Percentiles rank a stretch among this genome's conserved stretches.
Evolutionary conservation across 2,113 vertebrate species (phyloP).

Genomic region (Indicator maculatus): DNA sequence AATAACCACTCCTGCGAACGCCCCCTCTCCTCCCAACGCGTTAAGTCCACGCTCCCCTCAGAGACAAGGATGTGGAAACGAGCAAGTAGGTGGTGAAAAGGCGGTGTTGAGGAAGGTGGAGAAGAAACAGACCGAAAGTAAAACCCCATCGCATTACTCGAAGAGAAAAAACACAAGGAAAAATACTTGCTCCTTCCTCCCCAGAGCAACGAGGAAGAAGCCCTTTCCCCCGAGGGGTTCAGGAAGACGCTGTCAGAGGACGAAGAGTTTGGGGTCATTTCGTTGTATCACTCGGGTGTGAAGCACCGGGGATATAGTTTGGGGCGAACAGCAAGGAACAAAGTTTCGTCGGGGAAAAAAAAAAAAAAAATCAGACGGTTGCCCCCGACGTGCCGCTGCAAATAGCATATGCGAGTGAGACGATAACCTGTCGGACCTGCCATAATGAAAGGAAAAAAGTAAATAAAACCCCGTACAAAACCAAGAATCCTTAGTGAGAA

Average conservation of each 20-base stretch:
- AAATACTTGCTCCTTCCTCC: neutral
- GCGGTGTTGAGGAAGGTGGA: neutral
- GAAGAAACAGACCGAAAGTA: slow-evolving; percentile 45
- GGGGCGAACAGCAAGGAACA: neutral
- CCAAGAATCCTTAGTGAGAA: neutral
- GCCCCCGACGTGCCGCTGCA: neutral
- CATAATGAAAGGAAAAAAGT: neutral
- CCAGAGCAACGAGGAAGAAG: neutral
- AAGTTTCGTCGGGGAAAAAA: neutral
- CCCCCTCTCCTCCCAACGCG: no score
- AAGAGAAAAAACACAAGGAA: neutral
- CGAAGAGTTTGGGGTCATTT: neutral
- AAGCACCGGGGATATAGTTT: rapidly evolving
- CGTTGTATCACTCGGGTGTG: neutral
- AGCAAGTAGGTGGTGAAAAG: neutral
- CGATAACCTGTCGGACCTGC: neutral
- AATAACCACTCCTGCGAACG: neutral
- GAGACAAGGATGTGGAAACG: neutral
- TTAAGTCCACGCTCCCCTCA: neutral
- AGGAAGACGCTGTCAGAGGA: neutral
- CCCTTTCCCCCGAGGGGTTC: neutral
- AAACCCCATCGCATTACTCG: neutral
- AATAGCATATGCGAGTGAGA: neutral
- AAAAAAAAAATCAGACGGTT: no score
- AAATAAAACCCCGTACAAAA: rapidly evolving